phyloP scores from a whole-genome alignment of 2,113 vertebrate genomes.

The Eurystomus gularis region DNA sequence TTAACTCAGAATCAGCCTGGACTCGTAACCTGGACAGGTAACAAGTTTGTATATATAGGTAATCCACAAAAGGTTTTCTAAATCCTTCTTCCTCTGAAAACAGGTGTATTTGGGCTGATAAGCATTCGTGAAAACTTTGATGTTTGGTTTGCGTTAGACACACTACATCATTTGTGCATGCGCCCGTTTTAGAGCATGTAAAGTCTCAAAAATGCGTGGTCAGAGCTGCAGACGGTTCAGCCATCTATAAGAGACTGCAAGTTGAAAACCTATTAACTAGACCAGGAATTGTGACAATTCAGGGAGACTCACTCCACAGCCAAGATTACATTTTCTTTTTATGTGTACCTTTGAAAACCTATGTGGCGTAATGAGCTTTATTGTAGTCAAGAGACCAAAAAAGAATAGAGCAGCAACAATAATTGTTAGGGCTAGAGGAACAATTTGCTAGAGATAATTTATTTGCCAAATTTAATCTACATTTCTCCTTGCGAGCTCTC shows the following conservation, averaged over 20 bases:
- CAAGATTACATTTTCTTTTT: neutral
- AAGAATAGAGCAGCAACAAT: neutral
- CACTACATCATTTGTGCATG: neutral
- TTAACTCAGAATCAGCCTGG: too few species aligned
- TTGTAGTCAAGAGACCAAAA: neutral
- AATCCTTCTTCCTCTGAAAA: neutral
- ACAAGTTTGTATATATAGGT: neutral
- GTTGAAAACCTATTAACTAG: neutral
- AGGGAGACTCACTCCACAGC: neutral
- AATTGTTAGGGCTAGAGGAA: neutral
- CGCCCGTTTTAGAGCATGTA: neutral
- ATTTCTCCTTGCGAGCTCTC: neutral
- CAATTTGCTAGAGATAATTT: neutral
- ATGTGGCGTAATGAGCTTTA: neutral
- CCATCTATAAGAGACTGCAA: neutral
- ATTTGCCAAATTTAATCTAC: constrained; percentile 7
- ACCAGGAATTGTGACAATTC: neutral
- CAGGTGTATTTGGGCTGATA: neutral
- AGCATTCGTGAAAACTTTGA: neutral
- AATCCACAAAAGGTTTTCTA: neutral
- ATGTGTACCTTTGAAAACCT: neutral
- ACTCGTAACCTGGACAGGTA: too few species aligned
- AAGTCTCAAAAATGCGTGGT: neutral
- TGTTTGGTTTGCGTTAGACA: neutral
- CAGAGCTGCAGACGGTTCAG: neutral